Base-by-base conservation (phyloP, 2,888 invertebrate species). In the Polydrusus tereticollis region DNA sequence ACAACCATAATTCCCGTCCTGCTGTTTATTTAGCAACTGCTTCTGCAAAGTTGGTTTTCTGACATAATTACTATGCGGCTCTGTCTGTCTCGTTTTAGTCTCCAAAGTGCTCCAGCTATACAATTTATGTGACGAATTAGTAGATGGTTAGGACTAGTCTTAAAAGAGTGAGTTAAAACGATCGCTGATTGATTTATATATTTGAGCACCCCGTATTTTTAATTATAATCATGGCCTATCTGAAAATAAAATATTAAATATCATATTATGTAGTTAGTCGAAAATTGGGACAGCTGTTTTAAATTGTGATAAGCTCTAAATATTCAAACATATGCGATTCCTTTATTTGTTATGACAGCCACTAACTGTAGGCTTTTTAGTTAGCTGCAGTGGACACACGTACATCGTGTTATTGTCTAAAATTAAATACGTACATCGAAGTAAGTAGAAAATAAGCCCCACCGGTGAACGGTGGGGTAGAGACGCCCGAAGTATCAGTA, bases 1-100 rank as follows among this genome's bases (percentile, higher is more conserved):
- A 29, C 52, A 29, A 16, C 52, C 29, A 52, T 52, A 52, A 52
- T 52, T 52, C 52, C 10, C 52, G 52, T 52, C 52, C 52, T 52
- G 14, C 12, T 52, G 52, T 52, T 29, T 52, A 52, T 52, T 52
- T 52, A 52, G 29, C 14, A 52, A 29, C 23, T 52, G 1, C 16
- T 26, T 29, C 52, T 52, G 16, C 14, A 14, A 52, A 29, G 26
- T 29, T 26, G 52, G 7, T 14, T 29, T 52, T 52, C 52, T 29
- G 29, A 52, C 29, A 14, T n/a, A 16, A 52, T 52, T 14, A 52
- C 16, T 8, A 14, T 52, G 29, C 26, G 3, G 12, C 16, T 52
- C 7, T n/a, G 5, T 2, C 8, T 23, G 47, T 47, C 21, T 47
- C 2, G 4, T 26, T 20, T 50, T 50, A 12, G 4, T 26, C 26